Conservation (phyloP, 2,888 invertebrate species). For the Conchocele bisecta region DNA sequence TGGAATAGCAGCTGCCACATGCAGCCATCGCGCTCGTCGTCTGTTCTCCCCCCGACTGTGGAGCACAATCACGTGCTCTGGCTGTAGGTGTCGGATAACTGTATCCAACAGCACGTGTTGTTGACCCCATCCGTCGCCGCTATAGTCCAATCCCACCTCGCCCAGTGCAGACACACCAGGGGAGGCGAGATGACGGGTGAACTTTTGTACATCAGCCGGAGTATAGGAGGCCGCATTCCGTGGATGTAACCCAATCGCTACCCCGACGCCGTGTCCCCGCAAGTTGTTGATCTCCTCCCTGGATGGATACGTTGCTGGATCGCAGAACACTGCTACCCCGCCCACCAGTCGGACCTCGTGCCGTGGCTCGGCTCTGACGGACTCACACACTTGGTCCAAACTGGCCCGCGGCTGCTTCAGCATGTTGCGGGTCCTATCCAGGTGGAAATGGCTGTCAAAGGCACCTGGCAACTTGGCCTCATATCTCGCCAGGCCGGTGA, state of each 20-base stretch:
- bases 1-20: not conserved
- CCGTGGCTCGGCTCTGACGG: no score
- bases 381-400: no score
- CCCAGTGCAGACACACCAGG: not conserved
- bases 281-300: not conserved
- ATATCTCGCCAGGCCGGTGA: no score
- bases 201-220: no score
- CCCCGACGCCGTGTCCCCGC: not conserved
- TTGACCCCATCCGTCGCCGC: not conserved
- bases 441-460: conserved; percentile 8
- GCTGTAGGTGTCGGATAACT: not conserved
- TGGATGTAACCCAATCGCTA: not conserved
- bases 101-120: not conserved
- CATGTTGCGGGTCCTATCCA: not conserved
- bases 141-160: not conserved
- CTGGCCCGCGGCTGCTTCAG: not conserved
- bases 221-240: no score
- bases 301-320: not conserved
- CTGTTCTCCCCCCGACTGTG: conserved; percentile 1
- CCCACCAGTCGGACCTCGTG: not conserved
- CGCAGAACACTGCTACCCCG: not conserved
- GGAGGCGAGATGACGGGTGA: not conserved
- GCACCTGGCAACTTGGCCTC: no score
- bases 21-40: not conserved
- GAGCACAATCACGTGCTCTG: not conserved